Evolutionary conservation across 37 sponge, comb jelly and placozoan genomes (phyloP).

Genomic region (Aphrocallistes beatrix): DNA sequence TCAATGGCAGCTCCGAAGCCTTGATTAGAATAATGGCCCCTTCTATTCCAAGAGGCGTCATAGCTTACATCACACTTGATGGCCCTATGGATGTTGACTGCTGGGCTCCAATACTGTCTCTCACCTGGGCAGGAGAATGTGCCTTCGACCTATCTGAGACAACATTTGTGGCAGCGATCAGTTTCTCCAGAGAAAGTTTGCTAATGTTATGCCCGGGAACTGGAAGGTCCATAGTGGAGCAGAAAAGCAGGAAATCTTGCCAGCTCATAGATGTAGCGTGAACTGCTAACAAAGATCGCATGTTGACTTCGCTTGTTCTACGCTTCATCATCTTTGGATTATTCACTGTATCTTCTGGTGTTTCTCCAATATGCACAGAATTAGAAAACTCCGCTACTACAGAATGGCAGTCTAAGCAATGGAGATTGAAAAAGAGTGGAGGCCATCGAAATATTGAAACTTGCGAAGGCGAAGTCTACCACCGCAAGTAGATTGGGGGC

Average conservation of each 20-base stretch:
- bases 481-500: too few species aligned
- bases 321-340: background rate
- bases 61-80: background rate
- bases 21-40: background rate
- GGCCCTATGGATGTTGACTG: background rate
- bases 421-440: background rate
- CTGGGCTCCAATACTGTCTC: background rate
- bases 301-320: background rate
- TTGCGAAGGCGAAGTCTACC: too few species aligned
- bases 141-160: background rate
- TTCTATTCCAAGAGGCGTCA: background rate
- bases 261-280: background rate
- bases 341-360: background rate
- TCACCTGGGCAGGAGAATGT: background rate
- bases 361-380: background rate
- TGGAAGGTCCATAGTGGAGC: background rate
- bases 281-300: background rate
- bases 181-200: background rate
- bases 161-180: background rate
- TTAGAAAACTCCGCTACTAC: background rate
- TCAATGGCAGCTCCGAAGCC: background rate
- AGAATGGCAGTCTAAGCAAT: background rate
- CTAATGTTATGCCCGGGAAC: background rate
- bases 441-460: too few species aligned
- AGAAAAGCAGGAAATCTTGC: background rate